A percentile compares a stretch with the other conserved stretches of the same genome.
Evolutionary conservation across 1,140 invertebrate genomes (phyloP).

Genomic region (Zaprionus africanus): DNA sequence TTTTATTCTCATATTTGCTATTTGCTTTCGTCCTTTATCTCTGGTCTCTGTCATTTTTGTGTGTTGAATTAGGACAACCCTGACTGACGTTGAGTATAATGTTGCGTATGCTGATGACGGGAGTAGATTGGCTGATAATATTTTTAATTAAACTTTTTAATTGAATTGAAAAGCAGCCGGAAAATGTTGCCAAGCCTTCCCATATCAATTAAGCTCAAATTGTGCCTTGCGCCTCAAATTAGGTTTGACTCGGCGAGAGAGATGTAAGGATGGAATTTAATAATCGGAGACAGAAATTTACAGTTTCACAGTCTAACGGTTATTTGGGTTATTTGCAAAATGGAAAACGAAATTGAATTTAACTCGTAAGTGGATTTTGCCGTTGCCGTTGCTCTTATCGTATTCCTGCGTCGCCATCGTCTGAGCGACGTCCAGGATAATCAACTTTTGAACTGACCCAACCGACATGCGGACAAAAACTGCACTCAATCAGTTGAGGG

Average conservation of each 20-base stretch:
- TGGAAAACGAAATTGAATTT: conserved; percentile 49
- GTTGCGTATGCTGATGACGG: conserved; percentile 6
- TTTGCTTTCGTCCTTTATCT: background rate
- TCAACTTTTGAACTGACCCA: conserved; percentile 36
- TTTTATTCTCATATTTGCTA: background rate
- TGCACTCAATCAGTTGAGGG: conserved; percentile 62
- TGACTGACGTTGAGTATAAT: conserved; percentile 19
- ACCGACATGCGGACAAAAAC: conserved; percentile 36
- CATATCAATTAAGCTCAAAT: conserved; percentile 59
- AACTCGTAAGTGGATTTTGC: conserved; percentile 22
- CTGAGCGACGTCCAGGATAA: conserved; percentile 18
- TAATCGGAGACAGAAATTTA: conserved; percentile 2
- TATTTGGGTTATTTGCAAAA: conserved; percentile 24
- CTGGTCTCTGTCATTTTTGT: background rate
- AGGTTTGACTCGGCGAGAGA: background rate
- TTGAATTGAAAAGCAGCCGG: conserved; percentile 37
- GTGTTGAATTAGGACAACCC: conserved; percentile 28
- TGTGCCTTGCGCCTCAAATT: background rate
- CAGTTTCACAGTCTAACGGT: conserved; percentile 4
- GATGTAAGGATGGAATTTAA: conserved; percentile 5
- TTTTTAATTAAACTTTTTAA: conserved; percentile 78
- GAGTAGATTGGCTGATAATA: conserved; percentile 51
- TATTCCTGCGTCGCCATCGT: conserved; percentile 10
- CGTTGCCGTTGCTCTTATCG: conserved; percentile 12
- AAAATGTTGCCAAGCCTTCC: conserved; percentile 34